Conservation (phyloP, 2,797 vertebrate species). For the Sphaeramia orbicularis region DNA sequence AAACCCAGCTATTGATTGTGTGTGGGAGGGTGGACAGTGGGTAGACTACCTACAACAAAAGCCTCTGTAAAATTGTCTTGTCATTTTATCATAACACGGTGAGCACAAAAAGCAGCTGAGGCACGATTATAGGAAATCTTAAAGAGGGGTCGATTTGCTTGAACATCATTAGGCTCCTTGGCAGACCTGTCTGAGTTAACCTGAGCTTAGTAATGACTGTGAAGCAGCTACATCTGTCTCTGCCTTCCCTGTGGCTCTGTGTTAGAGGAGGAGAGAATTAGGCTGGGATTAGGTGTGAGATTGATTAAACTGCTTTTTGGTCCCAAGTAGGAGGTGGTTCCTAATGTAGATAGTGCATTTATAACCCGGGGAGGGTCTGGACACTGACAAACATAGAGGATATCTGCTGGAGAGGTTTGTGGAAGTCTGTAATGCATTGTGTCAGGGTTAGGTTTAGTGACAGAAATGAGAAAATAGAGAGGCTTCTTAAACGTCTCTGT, state of each 20-base stretch:
- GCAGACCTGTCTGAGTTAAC: conserved; percentile 48
- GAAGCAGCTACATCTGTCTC: conserved; percentile 64
- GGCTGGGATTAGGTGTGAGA: conserved; percentile 60
- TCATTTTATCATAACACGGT: conserved; percentile 52
- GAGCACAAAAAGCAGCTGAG: conserved; percentile 21
- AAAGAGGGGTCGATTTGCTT: conserved; percentile 45
- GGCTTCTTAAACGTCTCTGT: background rate
- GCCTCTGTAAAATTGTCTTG: conserved; percentile 38
- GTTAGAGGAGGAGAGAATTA: conserved; percentile 55
- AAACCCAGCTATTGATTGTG: conserved; percentile 54
- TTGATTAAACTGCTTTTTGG: conserved; percentile 67
- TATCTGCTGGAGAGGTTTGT: conserved; percentile 29
- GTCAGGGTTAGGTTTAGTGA: conserved; percentile 6
- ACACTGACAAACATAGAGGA: conserved; percentile 46
- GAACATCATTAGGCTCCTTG: conserved; percentile 37
- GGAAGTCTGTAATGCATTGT: conserved; percentile 2
- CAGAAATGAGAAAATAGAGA: conserved; percentile 13
- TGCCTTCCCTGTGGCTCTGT: conserved; percentile 49
- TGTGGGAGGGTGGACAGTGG: conserved; percentile 22
- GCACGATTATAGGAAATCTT: conserved; percentile 42
- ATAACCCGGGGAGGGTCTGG: conserved; percentile 36
- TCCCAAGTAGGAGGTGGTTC: conserved; percentile 51
- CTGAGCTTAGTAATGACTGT: conserved; percentile 53
- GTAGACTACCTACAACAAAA: conserved; percentile 49
- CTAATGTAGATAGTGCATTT: conserved; percentile 46